Base-by-base conservation (phyloP, 1,140 invertebrate species). In the Carcinoscorpius rotundicauda region DNA sequence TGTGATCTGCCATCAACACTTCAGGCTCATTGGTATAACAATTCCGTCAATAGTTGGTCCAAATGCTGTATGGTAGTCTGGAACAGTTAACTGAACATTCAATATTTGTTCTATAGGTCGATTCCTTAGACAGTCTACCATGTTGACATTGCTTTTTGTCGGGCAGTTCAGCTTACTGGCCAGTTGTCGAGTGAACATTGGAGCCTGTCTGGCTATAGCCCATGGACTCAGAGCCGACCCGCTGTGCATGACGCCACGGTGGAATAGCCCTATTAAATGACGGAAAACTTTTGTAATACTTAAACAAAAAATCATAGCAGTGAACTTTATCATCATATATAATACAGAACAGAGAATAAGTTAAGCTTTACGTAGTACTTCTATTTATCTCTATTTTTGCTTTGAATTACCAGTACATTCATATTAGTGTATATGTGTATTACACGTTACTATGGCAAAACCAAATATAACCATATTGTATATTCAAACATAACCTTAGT, bases 151-250 rank as follows among this genome's bases (percentile, higher is more conserved):
- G 60, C 76, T 67, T 10, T 71, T 57, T 3, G 55, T 67, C 1
- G 82, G 83, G 77, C 93, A 96, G 77, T 93, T 93, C 11, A 92
- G 86, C 70, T 87, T 86, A 70, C 84, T 84, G 6, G 91, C 89
- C 66, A 97, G 85, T 75, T 92, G 85, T 57, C 85, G 84, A 0
- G 93, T 89, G 73, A 93, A 93, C 72, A 86, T 85, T 63, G 87
- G 84, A 0, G 93, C 91, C 71, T 93, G 88, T 70, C 87, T 85
- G 61, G 93, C 88, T 66, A 95, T 77, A 0, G 93, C 93, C 91
- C 90, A 96, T 1, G 90, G 91, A 69, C 90, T 91, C 52, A 97
- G 81, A 0, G 93, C 93, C 11, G 93, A 94, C 0, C 95, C 95
- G 49, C 90, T 93, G 89, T 97, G 93, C 49, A 98, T 81, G 64